Conservation (phyloP, 2,797 vertebrate species). For the Myotis myotis region DNA sequence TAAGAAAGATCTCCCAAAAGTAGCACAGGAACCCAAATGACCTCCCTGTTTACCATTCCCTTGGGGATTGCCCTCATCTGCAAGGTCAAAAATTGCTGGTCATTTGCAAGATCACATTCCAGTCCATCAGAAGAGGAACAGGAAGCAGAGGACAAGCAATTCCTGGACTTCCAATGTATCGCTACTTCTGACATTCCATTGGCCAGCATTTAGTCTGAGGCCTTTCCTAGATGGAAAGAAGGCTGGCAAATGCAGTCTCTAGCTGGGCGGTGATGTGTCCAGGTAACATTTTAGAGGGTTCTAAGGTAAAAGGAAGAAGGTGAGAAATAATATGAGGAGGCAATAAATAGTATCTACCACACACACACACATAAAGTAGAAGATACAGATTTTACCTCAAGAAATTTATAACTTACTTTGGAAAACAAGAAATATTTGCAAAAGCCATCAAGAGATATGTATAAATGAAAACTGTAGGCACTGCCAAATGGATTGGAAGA, state of each 20-base stretch:
- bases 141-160: neutral
- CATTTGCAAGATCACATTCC: neutral
- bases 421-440: slow-evolving; percentile 7
- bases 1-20: neutral
- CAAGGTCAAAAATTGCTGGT: neutral
- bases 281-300: neutral
- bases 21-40: neutral
- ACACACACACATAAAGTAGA: neutral
- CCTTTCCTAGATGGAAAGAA: neutral
- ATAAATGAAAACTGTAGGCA: neutral
- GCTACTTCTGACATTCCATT: neutral
- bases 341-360: neutral
- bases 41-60: neutral
- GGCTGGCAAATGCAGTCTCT: neutral
- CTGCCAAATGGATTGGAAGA: neutral
- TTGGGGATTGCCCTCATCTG: neutral
- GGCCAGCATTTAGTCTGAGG: neutral
- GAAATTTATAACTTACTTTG: neutral
- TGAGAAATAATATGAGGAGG: neutral
- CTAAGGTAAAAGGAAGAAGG: neutral
- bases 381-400: neutral
- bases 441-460: neutral
- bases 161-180: neutral
- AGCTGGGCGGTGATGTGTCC: neutral
- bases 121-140: neutral